Conservation (phyloP, 2,113 vertebrate species). For the Nesogale talazaci region DNA sequence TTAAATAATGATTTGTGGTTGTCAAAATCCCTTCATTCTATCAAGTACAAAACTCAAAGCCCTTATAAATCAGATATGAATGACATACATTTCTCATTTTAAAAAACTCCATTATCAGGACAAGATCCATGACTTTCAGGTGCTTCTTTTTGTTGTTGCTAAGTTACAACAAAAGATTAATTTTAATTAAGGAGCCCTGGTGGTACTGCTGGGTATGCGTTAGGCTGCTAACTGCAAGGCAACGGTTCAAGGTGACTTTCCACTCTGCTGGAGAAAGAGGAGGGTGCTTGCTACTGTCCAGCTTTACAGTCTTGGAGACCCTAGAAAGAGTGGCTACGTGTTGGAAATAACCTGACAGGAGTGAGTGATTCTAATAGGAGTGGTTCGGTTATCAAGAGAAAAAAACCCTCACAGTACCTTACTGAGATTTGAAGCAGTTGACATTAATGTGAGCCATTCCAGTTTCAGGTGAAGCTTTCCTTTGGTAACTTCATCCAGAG, state of each 20-base stretch:
- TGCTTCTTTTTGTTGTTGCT: neutral
- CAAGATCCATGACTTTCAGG: neutral
- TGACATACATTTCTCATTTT: neutral
- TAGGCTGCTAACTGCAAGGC: no score
- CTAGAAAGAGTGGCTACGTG: no score
- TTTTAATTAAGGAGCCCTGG: neutral
- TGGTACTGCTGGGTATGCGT: no score
- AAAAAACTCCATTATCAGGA: neutral
- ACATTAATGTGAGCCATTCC: conserved; percentile 93
- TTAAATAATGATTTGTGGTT: neutral
- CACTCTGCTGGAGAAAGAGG: no score
- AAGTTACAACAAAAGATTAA: neutral
- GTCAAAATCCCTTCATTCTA: neutral
- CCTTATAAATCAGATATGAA: neutral
- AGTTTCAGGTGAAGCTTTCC: conserved; percentile 96
- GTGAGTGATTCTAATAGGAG: no score
- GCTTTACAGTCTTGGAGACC: no score
- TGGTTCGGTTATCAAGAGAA: neutral
- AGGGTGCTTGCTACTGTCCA: no score
- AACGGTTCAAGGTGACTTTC: no score
- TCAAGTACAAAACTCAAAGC: neutral
- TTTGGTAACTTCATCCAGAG: conserved; percentile 90
- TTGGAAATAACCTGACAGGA: no score
- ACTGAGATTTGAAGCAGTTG: conserved; percentile 90
- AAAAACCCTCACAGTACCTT: conserved; percentile 86